A percentile compares a stretch with the other conserved stretches of the same genome.
These are phyloP conservation scores for Mystacornis crossleyi DNA, from an alignment of 2,113 vertebrate genomes.

Conservation along the genomic window DNA sequence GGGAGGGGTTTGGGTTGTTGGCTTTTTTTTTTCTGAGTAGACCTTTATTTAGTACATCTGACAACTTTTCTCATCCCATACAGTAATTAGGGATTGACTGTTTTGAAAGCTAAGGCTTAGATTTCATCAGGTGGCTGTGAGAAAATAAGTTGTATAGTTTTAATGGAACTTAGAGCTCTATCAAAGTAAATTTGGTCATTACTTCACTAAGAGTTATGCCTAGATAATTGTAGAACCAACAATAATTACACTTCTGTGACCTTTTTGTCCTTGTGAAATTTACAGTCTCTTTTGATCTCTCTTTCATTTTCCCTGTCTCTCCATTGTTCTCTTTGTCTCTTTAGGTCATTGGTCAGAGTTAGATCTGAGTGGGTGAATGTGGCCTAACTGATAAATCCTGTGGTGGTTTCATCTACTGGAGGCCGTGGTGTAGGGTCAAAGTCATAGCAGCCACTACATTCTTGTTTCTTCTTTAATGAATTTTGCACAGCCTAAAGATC, in stretches of 20 bases:
- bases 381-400: constrained; percentile 54
- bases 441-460: constrained; percentile 6
- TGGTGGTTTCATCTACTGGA: constrained; percentile 23
- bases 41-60: background rate
- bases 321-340: background rate
- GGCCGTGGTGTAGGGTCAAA: constrained; percentile 49
- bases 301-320: background rate
- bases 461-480: background rate
- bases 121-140: background rate
- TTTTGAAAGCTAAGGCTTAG: background rate
- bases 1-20: background rate
- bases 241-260: background rate
- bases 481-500: constrained; percentile 1
- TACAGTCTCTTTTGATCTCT: background rate
- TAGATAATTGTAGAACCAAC: background rate
- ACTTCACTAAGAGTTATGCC: background rate
- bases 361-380: constrained; percentile 19
- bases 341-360: constrained; percentile 56
- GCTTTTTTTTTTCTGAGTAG: background rate
- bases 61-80: background rate
- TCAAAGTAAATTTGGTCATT: background rate
- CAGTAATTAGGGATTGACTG: background rate
- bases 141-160: background rate
- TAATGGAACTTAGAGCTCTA: background rate
- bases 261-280: constrained; percentile 35